Percentiles rank a stretch among this genome's conserved stretches.
phyloP scores from a whole-genome alignment of 1,140 invertebrate species.

The Arctopsyche grandis region DNA sequence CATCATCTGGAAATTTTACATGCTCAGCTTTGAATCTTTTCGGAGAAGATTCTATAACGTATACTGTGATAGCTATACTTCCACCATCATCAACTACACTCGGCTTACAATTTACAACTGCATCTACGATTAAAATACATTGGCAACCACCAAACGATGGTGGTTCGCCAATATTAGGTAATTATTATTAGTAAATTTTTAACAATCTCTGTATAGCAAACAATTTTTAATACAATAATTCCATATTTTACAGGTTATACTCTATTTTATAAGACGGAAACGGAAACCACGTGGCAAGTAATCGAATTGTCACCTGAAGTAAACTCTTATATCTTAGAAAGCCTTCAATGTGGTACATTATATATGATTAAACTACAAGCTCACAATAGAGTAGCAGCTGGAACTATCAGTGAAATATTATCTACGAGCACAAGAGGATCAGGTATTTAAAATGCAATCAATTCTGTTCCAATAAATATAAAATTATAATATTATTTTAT shows the following conservation, averaged over 20 bases:
- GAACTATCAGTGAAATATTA: constrained; percentile 73
- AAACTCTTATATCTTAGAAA: constrained; percentile 74
- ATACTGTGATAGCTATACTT: constrained; percentile 75
- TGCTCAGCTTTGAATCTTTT: constrained; percentile 81
- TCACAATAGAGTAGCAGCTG: constrained; percentile 76
- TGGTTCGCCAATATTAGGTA: constrained; percentile 75
- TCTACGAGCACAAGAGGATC: constrained; percentile 74
- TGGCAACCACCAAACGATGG: constrained; percentile 73
- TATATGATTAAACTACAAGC: constrained; percentile 77
- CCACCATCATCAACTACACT: constrained; percentile 73
- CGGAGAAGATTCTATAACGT: constrained; percentile 80
- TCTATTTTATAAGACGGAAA: constrained; percentile 72
- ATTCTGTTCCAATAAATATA: constrained; percentile 45
- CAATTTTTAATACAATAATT: too few species aligned
- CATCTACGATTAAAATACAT: constrained; percentile 71
- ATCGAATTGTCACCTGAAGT: constrained; percentile 74
- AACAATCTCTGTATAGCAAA: not conserved
- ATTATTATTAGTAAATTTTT: constrained; percentile 29
- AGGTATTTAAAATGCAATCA: constrained; percentile 55
- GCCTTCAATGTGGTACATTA: constrained; percentile 77
- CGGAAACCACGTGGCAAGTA: constrained; percentile 72
- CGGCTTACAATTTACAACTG: constrained; percentile 74
- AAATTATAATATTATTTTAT: constrained; percentile 10
- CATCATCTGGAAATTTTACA: constrained; percentile 80
- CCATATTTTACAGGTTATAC: constrained; percentile 70